Evolutionary conservation across 2,888 invertebrate species (phyloP).

Genomic region (Byasa hedistus): DNA sequence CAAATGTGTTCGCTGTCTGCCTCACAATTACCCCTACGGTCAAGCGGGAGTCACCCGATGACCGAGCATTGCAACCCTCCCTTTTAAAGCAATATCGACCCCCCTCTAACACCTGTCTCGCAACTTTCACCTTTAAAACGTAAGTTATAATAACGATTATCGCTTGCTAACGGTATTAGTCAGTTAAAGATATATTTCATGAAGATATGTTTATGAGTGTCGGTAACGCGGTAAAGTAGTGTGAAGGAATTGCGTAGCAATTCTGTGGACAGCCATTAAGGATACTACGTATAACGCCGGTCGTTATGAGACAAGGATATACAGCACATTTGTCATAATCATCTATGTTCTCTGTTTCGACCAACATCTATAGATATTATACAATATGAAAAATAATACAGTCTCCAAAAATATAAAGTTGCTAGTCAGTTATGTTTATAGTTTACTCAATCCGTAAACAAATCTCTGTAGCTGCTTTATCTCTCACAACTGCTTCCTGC

Average conservation of each 20-base stretch:
- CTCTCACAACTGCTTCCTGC: too few relatives aligned
- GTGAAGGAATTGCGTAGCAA: slow-evolving; percentile 62
- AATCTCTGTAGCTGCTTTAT: too few relatives aligned
- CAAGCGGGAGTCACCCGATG: slow-evolving; percentile 69
- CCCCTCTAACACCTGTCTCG: slow-evolving; percentile 40
- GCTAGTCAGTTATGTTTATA: too few relatives aligned
- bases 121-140: slow-evolving; percentile 51
- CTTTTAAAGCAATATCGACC: slow-evolving; percentile 68
- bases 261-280: slow-evolving; percentile 73
- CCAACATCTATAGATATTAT: background rate
- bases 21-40: slow-evolving; percentile 77
- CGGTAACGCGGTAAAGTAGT: slow-evolving; percentile 67
- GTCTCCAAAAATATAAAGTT: too few relatives aligned
- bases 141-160: slow-evolving; percentile 43
- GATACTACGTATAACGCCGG: slow-evolving; percentile 51
- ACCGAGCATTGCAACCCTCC: slow-evolving; percentile 74
- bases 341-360: slow-evolving; percentile 36
- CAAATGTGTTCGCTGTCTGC: slow-evolving; percentile 78
- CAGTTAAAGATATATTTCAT: slow-evolving; percentile 67
- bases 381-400: background rate
- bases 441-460: too few relatives aligned
- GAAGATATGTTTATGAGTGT: slow-evolving; percentile 72
- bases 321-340: slow-evolving; percentile 63
- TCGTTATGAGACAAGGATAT: slow-evolving; percentile 58
- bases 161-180: slow-evolving; percentile 40